Percentiles rank a stretch among this genome's conserved stretches.
phyloP scores from a whole-genome alignment of 2,113 vertebrate genomes.

The Hymenochirus boettgeri region DNA sequence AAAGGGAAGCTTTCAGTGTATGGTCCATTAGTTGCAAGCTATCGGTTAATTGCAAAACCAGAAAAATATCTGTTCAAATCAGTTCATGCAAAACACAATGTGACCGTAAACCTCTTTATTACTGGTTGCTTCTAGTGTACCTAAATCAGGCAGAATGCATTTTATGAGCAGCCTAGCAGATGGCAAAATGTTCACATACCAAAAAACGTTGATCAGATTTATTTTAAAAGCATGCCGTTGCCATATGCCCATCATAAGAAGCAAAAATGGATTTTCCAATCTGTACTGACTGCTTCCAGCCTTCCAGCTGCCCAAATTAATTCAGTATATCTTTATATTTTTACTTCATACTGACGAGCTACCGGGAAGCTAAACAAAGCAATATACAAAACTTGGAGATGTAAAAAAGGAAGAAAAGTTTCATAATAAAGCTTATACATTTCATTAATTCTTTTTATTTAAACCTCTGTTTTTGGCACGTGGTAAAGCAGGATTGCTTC shows the following conservation, averaged over 20 bases:
- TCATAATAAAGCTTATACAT: too few species aligned
- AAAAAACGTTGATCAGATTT: constrained; percentile 60
- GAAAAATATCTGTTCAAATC: constrained; percentile 43
- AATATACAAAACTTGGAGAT: too few species aligned
- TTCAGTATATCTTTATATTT: constrained; percentile 38
- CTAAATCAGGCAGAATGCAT: constrained; percentile 63
- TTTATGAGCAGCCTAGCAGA: constrained; percentile 63
- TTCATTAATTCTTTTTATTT: too few species aligned
- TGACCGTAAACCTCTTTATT: constrained; percentile 49
- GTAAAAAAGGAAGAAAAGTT: too few species aligned
- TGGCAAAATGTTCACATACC: constrained; percentile 61
- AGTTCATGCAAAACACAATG: constrained; percentile 40
- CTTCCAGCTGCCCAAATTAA: constrained; percentile 48
- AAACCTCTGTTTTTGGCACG: too few species aligned
- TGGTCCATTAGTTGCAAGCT: constrained; percentile 48
- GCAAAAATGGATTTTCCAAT: constrained; percentile 52
- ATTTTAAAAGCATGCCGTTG: constrained; percentile 59
- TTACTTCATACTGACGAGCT: constrained; percentile 40
- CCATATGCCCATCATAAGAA: constrained; percentile 54
- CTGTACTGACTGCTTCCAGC: constrained; percentile 44
- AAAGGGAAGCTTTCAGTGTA: too few species aligned
- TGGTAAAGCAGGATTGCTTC: too few species aligned
- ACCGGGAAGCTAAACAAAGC: constrained; percentile 47
- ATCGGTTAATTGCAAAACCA: constrained; percentile 54
- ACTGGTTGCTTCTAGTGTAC: constrained; percentile 44